Evolutionary conservation across 2,113 vertebrate species (phyloP).

Genomic region (Maccullochella peelii): DNA sequence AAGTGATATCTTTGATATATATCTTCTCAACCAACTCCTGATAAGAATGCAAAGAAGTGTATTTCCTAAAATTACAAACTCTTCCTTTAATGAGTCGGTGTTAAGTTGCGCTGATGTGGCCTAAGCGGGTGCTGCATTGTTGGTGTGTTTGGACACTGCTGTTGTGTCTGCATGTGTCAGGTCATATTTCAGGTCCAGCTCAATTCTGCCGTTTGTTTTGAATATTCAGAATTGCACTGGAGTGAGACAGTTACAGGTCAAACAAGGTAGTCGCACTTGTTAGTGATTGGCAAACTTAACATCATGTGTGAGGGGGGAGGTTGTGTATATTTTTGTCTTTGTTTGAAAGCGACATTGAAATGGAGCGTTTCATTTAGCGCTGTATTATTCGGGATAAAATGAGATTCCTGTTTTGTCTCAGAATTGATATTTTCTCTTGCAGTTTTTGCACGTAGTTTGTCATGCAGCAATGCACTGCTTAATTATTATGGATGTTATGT

Average conservation of each 20-base stretch:
- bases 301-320: not conserved
- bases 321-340: not conserved
- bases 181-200: not conserved
- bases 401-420: not conserved
- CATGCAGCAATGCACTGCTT: no score
- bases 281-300: not conserved
- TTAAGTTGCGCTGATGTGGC: not conserved
- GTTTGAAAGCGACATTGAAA: not conserved
- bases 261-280: not conserved
- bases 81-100: not conserved
- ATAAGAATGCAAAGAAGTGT: not conserved
- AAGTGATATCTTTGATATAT: not conserved
- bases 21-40: not conserved
- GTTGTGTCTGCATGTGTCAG: not conserved
- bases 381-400: no score
- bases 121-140: not conserved
- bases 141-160: not conserved
- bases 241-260: conserved; percentile 5
- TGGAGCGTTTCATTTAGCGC: not conserved
- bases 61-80: not conserved
- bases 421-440: not conserved
- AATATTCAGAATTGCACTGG: not conserved
- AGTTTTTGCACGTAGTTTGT: not conserved
- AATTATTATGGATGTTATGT: not conserved
- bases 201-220: not conserved